A percentile compares a stretch with the other conserved stretches of the same genome.
phyloP scores from a whole-genome alignment of 1,140 invertebrate species.

The Liolophura sinensis region DNA sequence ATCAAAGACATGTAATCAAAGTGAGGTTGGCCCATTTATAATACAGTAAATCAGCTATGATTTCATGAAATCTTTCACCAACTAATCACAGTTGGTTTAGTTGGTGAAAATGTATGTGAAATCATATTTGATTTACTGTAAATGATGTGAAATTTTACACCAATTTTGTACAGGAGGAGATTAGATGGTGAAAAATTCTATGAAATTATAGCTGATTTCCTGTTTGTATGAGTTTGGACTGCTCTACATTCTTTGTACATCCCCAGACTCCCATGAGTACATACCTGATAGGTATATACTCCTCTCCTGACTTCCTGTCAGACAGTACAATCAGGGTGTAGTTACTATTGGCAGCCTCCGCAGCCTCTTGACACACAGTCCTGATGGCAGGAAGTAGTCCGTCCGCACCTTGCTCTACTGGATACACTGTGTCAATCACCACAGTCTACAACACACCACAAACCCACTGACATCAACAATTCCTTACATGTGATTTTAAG shows the following conservation, averaged over 20 bases:
- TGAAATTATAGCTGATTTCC: background rate
- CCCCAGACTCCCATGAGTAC: conserved; percentile 14
- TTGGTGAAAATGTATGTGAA: too few species aligned
- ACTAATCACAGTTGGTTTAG: too few species aligned
- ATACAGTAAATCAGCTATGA: too few species aligned
- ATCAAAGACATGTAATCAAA: too few species aligned
- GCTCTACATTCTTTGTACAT: background rate
- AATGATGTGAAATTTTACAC: too few species aligned
- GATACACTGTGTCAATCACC: conserved; percentile 89
- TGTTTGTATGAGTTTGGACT: conserved; percentile 3
- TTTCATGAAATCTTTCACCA: too few species aligned
- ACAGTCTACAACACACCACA: conserved; percentile 64
- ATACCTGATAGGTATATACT: conserved; percentile 61
- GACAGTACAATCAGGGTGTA: conserved; percentile 89
- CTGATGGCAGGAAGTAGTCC: conserved; percentile 81
- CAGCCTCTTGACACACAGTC: conserved; percentile 80
- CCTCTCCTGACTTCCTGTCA: conserved; percentile 76
- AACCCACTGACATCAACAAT: too few species aligned
- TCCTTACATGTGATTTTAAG: too few species aligned
- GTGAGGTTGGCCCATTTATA: too few species aligned
- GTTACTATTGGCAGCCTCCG: conserved; percentile 75
- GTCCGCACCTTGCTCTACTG: conserved; percentile 67
- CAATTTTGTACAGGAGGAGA: too few species aligned
- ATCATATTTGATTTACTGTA: too few species aligned
- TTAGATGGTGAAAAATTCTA: background rate